Conservation (phyloP, 1,140 invertebrate species). For the Drosophila takahashii region DNA sequence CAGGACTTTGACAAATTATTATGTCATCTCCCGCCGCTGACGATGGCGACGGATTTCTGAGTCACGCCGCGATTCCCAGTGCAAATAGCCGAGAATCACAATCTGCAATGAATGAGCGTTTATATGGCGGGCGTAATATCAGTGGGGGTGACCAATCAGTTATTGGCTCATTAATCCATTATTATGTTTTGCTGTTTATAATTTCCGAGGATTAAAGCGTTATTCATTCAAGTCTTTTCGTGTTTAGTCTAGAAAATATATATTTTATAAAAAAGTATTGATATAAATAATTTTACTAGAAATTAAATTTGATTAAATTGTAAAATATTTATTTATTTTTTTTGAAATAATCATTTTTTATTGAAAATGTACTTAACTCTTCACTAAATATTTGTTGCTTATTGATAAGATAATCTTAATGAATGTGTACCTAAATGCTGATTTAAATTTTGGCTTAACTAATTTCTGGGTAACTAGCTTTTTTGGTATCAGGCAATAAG, state of each 20-base stretch:
- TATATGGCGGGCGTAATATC: neutral
- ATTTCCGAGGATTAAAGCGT: neutral
- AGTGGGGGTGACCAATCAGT: neutral
- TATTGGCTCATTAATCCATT: neutral
- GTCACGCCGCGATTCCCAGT: slow-evolving; percentile 30
- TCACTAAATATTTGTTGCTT: neutral
- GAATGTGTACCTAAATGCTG: neutral
- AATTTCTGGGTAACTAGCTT: neutral
- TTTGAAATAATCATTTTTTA: no score
- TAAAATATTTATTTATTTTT: no score
- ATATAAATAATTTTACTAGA: no score
- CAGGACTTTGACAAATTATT: slow-evolving; percentile 58
- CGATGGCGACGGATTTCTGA: slow-evolving; percentile 32
- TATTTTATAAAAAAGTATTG: no score
- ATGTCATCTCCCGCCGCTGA: slow-evolving; percentile 66
- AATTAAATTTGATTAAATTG: no score
- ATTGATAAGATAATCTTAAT: neutral
- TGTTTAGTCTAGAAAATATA: no score
- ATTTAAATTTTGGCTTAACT: neutral
- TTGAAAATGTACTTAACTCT: neutral
- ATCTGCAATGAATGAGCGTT: neutral
- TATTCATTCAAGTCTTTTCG: neutral
- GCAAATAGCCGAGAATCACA: slow-evolving; percentile 3
- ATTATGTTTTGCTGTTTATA: neutral
- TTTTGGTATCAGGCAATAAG: neutral